phyloP scores from a whole-genome alignment of 2,888 invertebrate species.

The Catonia carolina region DNA sequence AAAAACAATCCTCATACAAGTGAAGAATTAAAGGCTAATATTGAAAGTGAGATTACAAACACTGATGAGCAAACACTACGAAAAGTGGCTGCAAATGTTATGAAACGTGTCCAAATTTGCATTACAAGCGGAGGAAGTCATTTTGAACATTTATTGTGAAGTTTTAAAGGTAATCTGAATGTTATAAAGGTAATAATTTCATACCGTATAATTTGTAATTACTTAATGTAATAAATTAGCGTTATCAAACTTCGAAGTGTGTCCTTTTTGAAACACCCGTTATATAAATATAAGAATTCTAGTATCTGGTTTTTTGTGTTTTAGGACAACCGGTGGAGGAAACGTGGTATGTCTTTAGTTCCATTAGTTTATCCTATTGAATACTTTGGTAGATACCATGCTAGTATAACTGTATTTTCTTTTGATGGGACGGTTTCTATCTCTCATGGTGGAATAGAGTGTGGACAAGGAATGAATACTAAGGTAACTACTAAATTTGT shows the following conservation, averaged over 20 bases:
- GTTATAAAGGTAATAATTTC: neutral
- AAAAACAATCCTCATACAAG: neutral
- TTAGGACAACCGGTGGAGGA: too few relatives aligned
- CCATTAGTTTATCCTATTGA: too few relatives aligned
- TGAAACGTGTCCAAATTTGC: neutral
- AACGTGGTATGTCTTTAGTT: conserved; percentile 60
- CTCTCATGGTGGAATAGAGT: conserved; percentile 64
- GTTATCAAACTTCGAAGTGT: neutral
- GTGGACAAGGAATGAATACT: conserved; percentile 83
- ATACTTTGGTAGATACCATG: too few relatives aligned
- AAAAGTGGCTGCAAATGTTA: conserved; percentile 10
- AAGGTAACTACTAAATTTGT: too few relatives aligned
- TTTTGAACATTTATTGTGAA: conserved; percentile 12
- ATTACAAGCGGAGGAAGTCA: conserved; percentile 4
- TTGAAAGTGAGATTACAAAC: conserved; percentile 3
- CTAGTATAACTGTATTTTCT: too few relatives aligned
- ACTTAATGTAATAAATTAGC: conserved; percentile 2
- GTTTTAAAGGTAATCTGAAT: conserved; percentile 3
- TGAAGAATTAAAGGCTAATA: conserved; percentile 4
- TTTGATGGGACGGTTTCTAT: conserved; percentile 68
- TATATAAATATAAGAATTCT: too few relatives aligned
- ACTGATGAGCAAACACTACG: neutral
- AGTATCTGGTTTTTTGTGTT: too few relatives aligned
- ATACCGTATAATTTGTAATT: neutral
- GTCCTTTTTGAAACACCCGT: conserved; percentile 5